Evolutionary conservation across 1,140 invertebrate species (phyloP).

Genomic region (Drosophila navojoa): DNA sequence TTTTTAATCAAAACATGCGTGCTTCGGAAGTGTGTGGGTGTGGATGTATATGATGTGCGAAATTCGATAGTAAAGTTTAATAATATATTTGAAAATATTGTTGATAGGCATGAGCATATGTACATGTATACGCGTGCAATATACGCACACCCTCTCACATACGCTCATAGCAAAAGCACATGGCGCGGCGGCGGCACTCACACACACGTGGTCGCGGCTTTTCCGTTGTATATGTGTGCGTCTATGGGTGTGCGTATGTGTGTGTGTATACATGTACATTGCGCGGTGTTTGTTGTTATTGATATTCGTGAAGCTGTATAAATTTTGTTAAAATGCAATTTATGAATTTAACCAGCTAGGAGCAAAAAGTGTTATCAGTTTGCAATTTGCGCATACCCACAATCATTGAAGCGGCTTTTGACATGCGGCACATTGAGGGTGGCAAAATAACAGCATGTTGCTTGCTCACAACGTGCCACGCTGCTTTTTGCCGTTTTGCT

Average conservation of each 20-base stretch:
- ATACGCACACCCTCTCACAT: conserved; percentile 26
- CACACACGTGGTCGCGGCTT: conserved; percentile 40
- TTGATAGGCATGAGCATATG: conserved; percentile 49
- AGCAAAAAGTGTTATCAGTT: background rate
- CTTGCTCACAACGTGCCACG: conserved; percentile 59
- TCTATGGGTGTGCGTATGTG: conserved; percentile 20
- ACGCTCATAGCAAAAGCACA: conserved; percentile 55
- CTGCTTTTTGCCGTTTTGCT: conserved; percentile 50
- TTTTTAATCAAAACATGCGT: conserved; percentile 62
- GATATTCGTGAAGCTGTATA: conserved; percentile 9
- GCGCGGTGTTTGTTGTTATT: conserved; percentile 47
- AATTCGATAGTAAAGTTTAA: conserved; percentile 57
- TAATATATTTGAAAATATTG: conserved; percentile 46
- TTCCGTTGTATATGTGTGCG: conserved; percentile 12
- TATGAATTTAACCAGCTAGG: background rate
- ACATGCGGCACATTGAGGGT: background rate
- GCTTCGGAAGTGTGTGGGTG: background rate
- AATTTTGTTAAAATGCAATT: background rate
- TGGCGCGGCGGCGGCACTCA: conserved; percentile 43
- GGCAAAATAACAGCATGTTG: conserved; percentile 56
- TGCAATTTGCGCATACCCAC: background rate
- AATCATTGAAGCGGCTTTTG: background rate
- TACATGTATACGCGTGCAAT: conserved; percentile 26
- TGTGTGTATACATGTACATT: conserved; percentile 1
- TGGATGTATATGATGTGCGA: conserved; percentile 30